phyloP scores from a whole-genome alignment of 2,888 invertebrate genomes.

The Cheilosia vernalis region DNA sequence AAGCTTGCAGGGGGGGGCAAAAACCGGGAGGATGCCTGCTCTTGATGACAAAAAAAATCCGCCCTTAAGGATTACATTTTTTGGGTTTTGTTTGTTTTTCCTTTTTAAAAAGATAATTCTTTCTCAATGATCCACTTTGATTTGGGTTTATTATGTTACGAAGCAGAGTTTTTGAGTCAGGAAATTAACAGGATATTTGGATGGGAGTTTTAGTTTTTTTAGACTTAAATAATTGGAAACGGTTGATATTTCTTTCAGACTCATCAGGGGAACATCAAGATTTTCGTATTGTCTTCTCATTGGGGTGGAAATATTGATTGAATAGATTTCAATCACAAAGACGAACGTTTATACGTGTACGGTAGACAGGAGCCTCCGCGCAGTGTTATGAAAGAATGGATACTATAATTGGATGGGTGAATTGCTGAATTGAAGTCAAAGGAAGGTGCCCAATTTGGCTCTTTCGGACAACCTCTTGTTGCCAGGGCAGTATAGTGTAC shows the following conservation, averaged over 20 bases:
- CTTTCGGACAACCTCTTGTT: too few relatives aligned
- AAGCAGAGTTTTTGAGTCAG: slow-evolving; percentile 45
- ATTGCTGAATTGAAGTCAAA: slow-evolving; percentile 17
- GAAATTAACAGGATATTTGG: slow-evolving; percentile 69
- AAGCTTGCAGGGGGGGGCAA: slow-evolving; percentile 11
- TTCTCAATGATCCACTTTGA: slow-evolving; percentile 69
- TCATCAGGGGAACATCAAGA: slow-evolving; percentile 48
- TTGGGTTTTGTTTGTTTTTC: neutral
- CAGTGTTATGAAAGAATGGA: slow-evolving; percentile 4
- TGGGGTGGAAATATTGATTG: slow-evolving; percentile 38
- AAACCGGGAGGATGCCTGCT: neutral
- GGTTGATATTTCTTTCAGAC: slow-evolving; percentile 35
- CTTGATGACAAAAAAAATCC: slow-evolving; percentile 21
- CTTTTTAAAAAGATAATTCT: slow-evolving; percentile 23
- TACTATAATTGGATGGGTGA: slow-evolving; percentile 20
- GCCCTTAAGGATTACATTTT: slow-evolving; percentile 30
- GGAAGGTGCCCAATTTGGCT: neutral
- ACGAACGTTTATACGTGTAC: slow-evolving; percentile 36
- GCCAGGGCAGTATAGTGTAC: too few relatives aligned
- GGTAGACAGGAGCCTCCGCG: slow-evolving; percentile 22
- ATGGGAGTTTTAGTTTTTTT: slow-evolving; percentile 28
- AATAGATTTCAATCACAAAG: slow-evolving; percentile 64
- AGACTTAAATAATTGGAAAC: slow-evolving; percentile 60
- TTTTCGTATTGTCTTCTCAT: slow-evolving; percentile 14
- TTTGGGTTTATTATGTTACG: slow-evolving; percentile 66